phyloP scores from a whole-genome alignment of 1,140 invertebrate species.

The Aethina tumida region DNA sequence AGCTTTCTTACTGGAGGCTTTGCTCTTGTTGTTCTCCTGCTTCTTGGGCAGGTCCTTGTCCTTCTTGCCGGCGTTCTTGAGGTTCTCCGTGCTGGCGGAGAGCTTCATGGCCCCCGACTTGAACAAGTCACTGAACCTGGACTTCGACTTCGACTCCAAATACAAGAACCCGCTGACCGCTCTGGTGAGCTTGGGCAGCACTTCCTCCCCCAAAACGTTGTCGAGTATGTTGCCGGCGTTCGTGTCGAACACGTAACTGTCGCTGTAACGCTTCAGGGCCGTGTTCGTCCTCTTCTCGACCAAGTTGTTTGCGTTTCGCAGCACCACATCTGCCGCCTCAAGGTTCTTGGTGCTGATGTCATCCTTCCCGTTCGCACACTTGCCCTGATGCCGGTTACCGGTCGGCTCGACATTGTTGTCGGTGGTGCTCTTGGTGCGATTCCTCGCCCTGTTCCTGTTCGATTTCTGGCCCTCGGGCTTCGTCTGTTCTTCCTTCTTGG shows the following conservation, averaged over 20 bases:
- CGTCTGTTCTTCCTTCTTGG: constrained; percentile 9
- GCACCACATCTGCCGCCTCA: constrained; percentile 17
- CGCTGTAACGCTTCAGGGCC: constrained; percentile 31
- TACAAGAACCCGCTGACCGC: constrained; percentile 28
- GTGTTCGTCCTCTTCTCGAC: constrained; percentile 7
- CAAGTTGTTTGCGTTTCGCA: constrained; percentile 14
- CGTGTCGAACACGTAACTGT: constrained; percentile 31
- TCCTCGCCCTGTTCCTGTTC: constrained; percentile 8
- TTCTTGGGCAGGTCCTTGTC: constrained; percentile 12
- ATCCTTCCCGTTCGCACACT: neutral
- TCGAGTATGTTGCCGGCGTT: constrained; percentile 11
- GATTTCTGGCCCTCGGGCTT: constrained; percentile 13
- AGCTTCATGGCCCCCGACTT: constrained; percentile 18
- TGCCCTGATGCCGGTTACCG: constrained; percentile 4
- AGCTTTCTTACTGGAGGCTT: constrained; percentile 8
- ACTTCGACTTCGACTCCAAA: constrained; percentile 26
- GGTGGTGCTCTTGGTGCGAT: constrained; percentile 13
- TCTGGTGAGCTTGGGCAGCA: constrained; percentile 20
- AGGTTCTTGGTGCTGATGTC: constrained; percentile 11
- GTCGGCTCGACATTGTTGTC: neutral
- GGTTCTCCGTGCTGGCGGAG: constrained; percentile 14
- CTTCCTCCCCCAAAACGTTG: constrained; percentile 5
- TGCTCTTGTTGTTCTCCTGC: constrained; percentile 4
- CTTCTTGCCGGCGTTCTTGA: constrained; percentile 12
- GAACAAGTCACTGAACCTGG: constrained; percentile 32